Conservation (phyloP, 2,797 vertebrate species). For the Eulemur coronatus region DNA sequence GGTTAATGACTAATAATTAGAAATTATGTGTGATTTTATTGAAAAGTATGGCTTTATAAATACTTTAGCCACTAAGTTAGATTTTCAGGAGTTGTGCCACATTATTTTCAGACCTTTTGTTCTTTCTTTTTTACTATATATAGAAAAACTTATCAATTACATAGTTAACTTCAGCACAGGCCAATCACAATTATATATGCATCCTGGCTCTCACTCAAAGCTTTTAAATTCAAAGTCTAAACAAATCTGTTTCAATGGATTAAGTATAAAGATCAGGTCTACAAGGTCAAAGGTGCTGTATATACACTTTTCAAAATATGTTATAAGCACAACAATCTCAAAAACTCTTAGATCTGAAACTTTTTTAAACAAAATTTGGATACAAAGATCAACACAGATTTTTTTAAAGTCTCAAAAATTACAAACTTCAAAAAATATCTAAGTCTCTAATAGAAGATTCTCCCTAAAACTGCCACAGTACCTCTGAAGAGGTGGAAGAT, state of each 20-base stretch:
- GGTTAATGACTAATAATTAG: slow-evolving; percentile 13
- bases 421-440: not conserved
- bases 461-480: slow-evolving; percentile 4
- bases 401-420: slow-evolving; percentile 20
- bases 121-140: slow-evolving; percentile 1
- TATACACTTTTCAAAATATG: not conserved
- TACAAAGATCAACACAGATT: not conserved
- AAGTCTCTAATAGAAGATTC: not conserved
- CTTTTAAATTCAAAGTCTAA: slow-evolving; percentile 24
- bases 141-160: slow-evolving; percentile 14
- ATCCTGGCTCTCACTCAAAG: slow-evolving; percentile 1
- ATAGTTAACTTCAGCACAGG: not conserved
- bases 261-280: slow-evolving; percentile 15
- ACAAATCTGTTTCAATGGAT: slow-evolving; percentile 22
- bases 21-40: slow-evolving; percentile 43
- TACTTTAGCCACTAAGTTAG: slow-evolving; percentile 21
- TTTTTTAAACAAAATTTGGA: not conserved
- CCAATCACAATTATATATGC: not conserved
- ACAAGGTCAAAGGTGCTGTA: not conserved
- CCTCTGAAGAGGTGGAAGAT: not conserved
- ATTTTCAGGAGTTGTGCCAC: not conserved
- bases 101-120: slow-evolving; percentile 42
- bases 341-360: not conserved
- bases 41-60: slow-evolving; percentile 30
- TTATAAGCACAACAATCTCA: slow-evolving; percentile 19